Evolutionary conservation across 2,888 invertebrate genomes (phyloP).

Genomic region (Cordilura impudica): DNA sequence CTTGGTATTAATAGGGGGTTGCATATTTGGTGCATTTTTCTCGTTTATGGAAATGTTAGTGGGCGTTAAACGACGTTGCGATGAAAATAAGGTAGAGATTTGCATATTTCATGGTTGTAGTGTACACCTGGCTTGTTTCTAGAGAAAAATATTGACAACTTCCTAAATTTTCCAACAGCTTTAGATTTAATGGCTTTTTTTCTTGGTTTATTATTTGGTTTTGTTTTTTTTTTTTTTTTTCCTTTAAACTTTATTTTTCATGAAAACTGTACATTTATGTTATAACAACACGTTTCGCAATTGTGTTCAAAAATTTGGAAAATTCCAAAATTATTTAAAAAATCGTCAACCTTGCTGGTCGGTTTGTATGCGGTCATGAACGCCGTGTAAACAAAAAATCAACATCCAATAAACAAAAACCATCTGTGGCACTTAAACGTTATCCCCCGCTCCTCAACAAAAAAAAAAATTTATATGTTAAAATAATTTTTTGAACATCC

Average conservation of each 20-base stretch:
- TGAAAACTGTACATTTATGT: neutral
- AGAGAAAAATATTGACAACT: conserved; percentile 7
- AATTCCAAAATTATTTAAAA: neutral
- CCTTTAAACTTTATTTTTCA: neutral
- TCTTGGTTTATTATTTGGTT: neutral
- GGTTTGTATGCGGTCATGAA: neutral
- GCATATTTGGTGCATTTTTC: conserved; percentile 74
- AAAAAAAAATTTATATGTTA: neutral
- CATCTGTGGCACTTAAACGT: conserved; percentile 29
- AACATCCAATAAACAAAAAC: neutral
- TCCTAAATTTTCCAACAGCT: conserved; percentile 31
- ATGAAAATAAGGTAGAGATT: conserved; percentile 74
- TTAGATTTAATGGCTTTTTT: conserved; percentile 24
- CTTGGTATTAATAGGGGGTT: conserved; percentile 80
- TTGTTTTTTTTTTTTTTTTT: conserved; percentile 3
- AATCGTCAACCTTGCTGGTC: neutral
- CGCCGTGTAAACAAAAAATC: neutral
- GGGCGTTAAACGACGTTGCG: conserved; percentile 74
- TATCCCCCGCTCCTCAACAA: neutral
- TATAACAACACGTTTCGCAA: too few relatives aligned
- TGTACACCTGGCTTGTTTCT: conserved; percentile 6
- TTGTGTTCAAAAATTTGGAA: neutral
- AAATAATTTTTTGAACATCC: neutral
- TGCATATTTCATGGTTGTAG: neutral
- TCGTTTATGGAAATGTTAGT: conserved; percentile 74